Base-by-base conservation (phyloP, 2,888 invertebrate genomes). In the Diloba caeruleocephala region DNA sequence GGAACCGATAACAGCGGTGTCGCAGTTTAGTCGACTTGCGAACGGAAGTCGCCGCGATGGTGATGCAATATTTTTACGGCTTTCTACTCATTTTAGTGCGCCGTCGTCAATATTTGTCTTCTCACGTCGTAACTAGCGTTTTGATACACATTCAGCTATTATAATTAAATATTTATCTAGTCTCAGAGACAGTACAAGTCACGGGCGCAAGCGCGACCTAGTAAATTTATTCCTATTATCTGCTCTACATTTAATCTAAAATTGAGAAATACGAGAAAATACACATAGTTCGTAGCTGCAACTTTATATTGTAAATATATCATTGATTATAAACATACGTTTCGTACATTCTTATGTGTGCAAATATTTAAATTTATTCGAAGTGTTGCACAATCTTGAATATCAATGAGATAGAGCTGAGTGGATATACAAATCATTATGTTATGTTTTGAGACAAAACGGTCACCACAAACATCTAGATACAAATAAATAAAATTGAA, bases 21-120 rank as follows among this genome's bases (percentile, higher is more conserved):
- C 68, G 50, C 66, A 39, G 48, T 55, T 48, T 51, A 59, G 55
- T 39, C 70, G 60, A 52, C 52, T 61, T 58, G 69, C 50, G 63
- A 56, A 57, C 74, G 75, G 76, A 75, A 74, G 76, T 68, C 56
- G 50, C 48, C 43, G 8, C 15, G n/a, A n/a, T n/a, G 28, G 50
- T 56, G 74, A 72, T 62, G 75, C 59, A 72, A 72, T 69, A 32
- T 62, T 67, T 53, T 71, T 70, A 73, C 51, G 55, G 52, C 60
- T 74, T 57, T 72, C 63, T 59, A 53, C 44, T 44, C 49, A 55
- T 42, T 64, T 54, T 34, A 51, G 46, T 51, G 45, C 37, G 42
- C 50, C 53, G 45, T 28, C 54, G 26, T 51, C 25, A 39, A 55
- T 60, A 19, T 71, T 65, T 60, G 56, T 59, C 53, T 57, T 43